These are phyloP conservation scores for Passerculus sandwichensis DNA, from an alignment of 2,797 vertebrate genomes.

Conservation along the genomic window DNA sequence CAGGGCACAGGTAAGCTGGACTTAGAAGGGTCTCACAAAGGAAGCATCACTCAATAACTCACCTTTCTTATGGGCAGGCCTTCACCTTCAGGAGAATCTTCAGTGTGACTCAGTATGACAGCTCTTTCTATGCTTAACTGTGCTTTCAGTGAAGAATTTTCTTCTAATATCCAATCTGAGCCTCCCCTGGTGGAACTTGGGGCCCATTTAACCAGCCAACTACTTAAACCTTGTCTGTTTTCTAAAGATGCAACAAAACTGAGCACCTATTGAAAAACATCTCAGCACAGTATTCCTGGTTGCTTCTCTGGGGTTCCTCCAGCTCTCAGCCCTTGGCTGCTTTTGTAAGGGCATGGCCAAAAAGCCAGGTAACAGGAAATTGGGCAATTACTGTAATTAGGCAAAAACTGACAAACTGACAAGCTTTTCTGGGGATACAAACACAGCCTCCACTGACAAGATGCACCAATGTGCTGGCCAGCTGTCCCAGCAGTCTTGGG, in stretches of 20 bases:
- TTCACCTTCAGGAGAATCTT: neutral
- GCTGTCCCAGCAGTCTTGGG: neutral
- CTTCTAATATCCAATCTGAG: neutral
- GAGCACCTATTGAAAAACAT: neutral
- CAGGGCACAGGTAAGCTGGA: neutral
- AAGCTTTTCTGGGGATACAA: neutral
- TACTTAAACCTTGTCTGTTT: neutral
- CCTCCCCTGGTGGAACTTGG: accelerated
- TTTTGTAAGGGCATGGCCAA: neutral
- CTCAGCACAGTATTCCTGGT: accelerated
- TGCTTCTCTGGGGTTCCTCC: neutral
- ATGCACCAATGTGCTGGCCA: neutral
- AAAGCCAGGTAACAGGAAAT: neutral
- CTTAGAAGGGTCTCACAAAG: neutral
- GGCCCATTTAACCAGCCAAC: neutral
- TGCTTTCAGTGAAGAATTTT: neutral
- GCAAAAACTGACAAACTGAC: neutral
- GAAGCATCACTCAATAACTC: neutral
- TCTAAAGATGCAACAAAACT: neutral
- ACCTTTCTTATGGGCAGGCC: neutral
- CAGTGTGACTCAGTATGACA: accelerated
- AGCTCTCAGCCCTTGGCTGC: neutral
- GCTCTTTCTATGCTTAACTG: neutral
- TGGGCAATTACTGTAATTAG: neutral
- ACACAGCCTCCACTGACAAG: neutral